Conservation (phyloP, 1,140 invertebrate genomes). For the Aricia agestis region DNA sequence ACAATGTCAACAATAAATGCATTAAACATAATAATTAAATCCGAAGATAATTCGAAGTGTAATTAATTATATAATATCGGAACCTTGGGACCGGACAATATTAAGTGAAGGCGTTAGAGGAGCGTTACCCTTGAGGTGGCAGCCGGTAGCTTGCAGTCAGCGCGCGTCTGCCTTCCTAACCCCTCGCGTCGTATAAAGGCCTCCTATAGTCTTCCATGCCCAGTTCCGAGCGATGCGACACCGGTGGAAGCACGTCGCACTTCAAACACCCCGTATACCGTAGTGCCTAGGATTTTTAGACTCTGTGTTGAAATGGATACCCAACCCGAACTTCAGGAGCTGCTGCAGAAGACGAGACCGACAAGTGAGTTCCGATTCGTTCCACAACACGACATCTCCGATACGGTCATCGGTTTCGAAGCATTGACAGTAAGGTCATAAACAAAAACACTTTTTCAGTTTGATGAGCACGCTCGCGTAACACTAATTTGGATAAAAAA, state of each 20-base stretch:
- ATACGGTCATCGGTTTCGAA: slow-evolving; percentile 48
- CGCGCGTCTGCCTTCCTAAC: slow-evolving; percentile 47
- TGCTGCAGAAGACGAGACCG: slow-evolving; percentile 53
- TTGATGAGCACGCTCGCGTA: neutral
- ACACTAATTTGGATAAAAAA: neutral
- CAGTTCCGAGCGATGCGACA: slow-evolving; percentile 46
- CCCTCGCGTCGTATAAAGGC: slow-evolving; percentile 53
- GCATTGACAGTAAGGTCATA: slow-evolving; percentile 9
- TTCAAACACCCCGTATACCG: slow-evolving; percentile 20
- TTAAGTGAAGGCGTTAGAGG: slow-evolving; percentile 24
- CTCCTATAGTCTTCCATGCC: slow-evolving; percentile 21
- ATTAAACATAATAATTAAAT: neutral
- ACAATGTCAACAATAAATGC: neutral
- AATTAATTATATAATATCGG: neutral
- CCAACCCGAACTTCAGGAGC: slow-evolving; percentile 54
- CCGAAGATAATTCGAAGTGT: neutral
- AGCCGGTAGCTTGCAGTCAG: slow-evolving; percentile 49
- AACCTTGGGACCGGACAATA: slow-evolving; percentile 26
- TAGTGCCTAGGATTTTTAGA: slow-evolving; percentile 9
- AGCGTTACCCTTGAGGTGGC: slow-evolving; percentile 52
- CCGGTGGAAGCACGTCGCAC: slow-evolving; percentile 28
- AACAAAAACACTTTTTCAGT: neutral
- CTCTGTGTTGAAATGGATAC: slow-evolving; percentile 22
- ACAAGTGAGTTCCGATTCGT: slow-evolving; percentile 46
- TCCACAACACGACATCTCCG: slow-evolving; percentile 36